Conservation (phyloP, 2,797 vertebrate genomes). For the Crocodylus rhombifer region DNA sequence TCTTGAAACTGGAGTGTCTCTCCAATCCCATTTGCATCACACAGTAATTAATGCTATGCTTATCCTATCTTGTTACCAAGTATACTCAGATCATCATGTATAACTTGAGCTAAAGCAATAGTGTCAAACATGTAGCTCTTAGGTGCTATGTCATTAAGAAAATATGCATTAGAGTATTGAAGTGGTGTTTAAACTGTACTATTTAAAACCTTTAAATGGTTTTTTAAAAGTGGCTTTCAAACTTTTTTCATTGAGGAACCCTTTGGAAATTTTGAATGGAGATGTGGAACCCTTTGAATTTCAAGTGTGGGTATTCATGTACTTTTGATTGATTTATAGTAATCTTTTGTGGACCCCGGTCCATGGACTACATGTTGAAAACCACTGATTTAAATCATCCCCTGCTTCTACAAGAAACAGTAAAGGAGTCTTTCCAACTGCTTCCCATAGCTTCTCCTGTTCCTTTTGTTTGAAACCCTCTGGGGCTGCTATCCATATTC, state of each 20-base stretch:
- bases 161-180: not conserved
- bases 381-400: not conserved
- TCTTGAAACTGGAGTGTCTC: not conserved
- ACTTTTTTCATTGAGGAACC: too few relatives aligned
- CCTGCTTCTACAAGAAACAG: too few relatives aligned
- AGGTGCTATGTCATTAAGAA: rapidly evolving
- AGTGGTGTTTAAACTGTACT: not conserved
- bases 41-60: rapidly evolving
- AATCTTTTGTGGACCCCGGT: too few relatives aligned
- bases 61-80: rapidly evolving
- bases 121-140: not conserved
- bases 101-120: rapidly evolving
- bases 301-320: too few relatives aligned
- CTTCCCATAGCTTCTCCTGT: not conserved
- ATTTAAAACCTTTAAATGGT: too few relatives aligned
- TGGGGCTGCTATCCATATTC: not conserved
- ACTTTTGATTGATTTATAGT: too few relatives aligned
- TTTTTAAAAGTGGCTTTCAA: too few relatives aligned
- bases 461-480: not conserved
- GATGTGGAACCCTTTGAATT: too few relatives aligned
- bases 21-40: not conserved
- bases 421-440: not conserved
- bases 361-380: too few relatives aligned
- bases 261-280: too few relatives aligned
- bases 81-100: not conserved